Percentiles rank a stretch among this genome's conserved stretches.
phyloP scores from a whole-genome alignment of 2,113 vertebrate species.

The Arothron firmamentum region DNA sequence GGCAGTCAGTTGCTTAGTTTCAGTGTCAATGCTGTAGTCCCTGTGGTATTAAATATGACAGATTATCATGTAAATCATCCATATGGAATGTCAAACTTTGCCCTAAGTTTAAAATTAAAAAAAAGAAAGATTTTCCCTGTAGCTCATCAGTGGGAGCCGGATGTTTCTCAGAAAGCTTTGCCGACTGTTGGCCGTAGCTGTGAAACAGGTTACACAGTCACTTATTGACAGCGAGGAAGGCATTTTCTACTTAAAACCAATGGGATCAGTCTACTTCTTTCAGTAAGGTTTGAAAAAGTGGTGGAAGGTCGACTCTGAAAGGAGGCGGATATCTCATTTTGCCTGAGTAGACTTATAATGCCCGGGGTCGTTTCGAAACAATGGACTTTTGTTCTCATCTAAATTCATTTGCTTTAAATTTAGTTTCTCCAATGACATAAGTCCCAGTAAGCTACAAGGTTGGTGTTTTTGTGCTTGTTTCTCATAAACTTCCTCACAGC shows the following conservation, averaged over 20 bases:
- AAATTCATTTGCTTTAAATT: conserved; percentile 30
- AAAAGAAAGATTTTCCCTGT: conserved; percentile 7
- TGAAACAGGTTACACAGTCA: conserved; percentile 27
- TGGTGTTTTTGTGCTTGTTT: neutral
- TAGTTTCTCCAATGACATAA: conserved; percentile 6
- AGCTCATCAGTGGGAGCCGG: conserved; percentile 7
- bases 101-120: neutral
- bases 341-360: conserved; percentile 52
- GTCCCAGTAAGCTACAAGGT: neutral
- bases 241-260: conserved; percentile 31
- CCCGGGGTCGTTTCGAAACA: conserved; percentile 34
- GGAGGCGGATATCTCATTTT: conserved; percentile 44
- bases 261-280: conserved; percentile 28
- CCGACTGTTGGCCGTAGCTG: conserved; percentile 8
- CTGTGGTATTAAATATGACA: conserved; percentile 12
- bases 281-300: conserved; percentile 16
- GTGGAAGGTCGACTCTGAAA: conserved; percentile 42
- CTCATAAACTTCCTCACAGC: neutral
- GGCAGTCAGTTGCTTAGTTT: conserved; percentile 40
- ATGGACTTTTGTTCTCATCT: conserved; percentile 27
- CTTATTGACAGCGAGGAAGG: conserved; percentile 32
- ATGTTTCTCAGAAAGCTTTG: neutral
- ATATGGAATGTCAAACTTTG: neutral
- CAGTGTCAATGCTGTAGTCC: conserved; percentile 19
- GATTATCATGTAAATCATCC: neutral